These are phyloP conservation scores for Rhinoptilus africanus DNA, from an alignment of 2,113 vertebrate species.

Conservation along the genomic window DNA sequence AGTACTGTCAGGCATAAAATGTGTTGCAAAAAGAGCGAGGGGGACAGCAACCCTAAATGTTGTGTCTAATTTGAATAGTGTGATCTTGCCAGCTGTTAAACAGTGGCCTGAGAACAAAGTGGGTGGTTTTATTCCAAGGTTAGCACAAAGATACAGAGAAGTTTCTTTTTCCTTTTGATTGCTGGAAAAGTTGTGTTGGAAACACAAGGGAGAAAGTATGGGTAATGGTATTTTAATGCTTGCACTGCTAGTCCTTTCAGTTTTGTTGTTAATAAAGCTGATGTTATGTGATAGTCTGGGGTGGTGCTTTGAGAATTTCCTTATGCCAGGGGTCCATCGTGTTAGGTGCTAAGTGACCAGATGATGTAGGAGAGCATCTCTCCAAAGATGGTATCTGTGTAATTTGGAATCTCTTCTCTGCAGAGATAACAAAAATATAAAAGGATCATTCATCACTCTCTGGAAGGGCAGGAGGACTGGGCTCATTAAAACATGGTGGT, in stretches of 20 bases:
- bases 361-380: background rate
- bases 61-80: background rate
- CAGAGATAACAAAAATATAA: background rate
- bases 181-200: background rate
- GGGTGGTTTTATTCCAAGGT: conserved; percentile 28
- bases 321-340: rapidly evolving
- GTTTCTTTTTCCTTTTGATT: background rate
- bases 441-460: background rate
- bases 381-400: background rate
- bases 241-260: background rate
- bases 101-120: background rate
- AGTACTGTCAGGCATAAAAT: background rate
- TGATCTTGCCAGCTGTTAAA: background rate
- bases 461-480: background rate
- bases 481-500: background rate
- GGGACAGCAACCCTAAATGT: background rate
- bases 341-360: background rate
- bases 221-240: background rate
- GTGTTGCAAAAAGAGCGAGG: background rate
- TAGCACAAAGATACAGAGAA: background rate
- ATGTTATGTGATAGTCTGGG: background rate
- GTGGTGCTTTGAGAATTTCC: background rate
- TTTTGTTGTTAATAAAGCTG: background rate
- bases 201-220: background rate
- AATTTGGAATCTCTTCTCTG: background rate